phyloP scores from a whole-genome alignment of 2,797 vertebrate species.

The Coluber constrictor region DNA sequence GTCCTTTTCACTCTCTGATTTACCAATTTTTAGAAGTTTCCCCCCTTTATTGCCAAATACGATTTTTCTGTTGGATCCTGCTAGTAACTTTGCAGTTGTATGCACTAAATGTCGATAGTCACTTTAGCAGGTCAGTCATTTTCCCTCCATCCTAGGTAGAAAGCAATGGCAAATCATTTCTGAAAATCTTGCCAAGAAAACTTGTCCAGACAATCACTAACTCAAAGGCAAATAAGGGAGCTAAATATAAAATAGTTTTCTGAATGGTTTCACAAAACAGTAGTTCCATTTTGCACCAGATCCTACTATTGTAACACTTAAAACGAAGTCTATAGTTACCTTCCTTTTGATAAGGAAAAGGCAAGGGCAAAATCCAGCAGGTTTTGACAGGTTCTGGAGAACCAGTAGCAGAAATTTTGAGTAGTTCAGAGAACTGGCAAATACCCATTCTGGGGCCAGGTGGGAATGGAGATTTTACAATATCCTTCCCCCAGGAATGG shows the following conservation, averaged over 20 bases:
- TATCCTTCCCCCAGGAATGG: no score
- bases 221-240: neutral
- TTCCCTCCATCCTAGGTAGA: neutral
- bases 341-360: neutral
- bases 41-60: neutral
- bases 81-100: neutral
- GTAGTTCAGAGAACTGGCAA: no score
- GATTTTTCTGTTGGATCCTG: neutral
- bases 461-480: no score
- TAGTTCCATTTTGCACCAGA: neutral
- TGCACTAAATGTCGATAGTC: neutral
- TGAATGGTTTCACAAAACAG: neutral
- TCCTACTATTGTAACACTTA: neutral
- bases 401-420: no score
- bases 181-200: neutral
- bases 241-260: neutral
- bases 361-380: no score
- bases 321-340: neutral
- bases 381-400: no score
- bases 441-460: no score
- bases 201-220: neutral
- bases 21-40: neutral
- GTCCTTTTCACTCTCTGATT: neutral
- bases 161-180: neutral
- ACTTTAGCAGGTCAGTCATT: neutral